These are phyloP conservation scores for Parazoanthus swiftii DNA, from an alignment of 92 coral and sea anemone species.

Conservation along the genomic window DNA sequence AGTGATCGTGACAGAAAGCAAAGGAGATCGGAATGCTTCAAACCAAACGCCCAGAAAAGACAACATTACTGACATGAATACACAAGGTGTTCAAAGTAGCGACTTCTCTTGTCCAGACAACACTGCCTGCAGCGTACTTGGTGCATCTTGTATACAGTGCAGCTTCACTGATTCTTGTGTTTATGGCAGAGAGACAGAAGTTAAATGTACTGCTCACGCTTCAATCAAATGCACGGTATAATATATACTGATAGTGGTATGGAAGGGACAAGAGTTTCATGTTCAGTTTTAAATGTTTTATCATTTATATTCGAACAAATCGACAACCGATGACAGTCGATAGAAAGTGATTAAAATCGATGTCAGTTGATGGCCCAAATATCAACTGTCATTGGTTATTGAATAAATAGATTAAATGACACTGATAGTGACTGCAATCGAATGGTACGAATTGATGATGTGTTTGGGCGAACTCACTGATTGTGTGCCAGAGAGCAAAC, in stretches of 20 bases:
- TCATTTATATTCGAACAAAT: not conserved
- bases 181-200: constrained; percentile 76
- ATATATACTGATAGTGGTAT: not conserved
- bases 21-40: not conserved
- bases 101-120: constrained; percentile 61
- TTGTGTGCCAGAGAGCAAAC: too few species aligned
- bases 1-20: not conserved
- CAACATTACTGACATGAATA: not conserved
- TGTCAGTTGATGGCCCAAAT: too few species aligned
- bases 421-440: too few species aligned
- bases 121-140: constrained; percentile 57
- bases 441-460: too few species aligned
- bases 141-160: constrained; percentile 76
- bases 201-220: constrained; percentile 58
- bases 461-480: too few species aligned
- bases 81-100: not conserved
- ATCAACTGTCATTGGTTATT: not conserved
- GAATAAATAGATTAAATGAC: too few species aligned
- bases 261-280: not conserved
- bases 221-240: constrained; percentile 73
- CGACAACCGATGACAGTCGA: not conserved
- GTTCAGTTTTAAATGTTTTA: not conserved
- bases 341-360: not conserved
- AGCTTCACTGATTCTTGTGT: constrained; percentile 61
- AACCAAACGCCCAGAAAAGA: constrained; percentile 5